Percentiles rank a stretch among this genome's conserved stretches.
Evolutionary conservation across 2,888 invertebrate genomes (phyloP).

Genomic region (Drosophila lacicola): DNA sequence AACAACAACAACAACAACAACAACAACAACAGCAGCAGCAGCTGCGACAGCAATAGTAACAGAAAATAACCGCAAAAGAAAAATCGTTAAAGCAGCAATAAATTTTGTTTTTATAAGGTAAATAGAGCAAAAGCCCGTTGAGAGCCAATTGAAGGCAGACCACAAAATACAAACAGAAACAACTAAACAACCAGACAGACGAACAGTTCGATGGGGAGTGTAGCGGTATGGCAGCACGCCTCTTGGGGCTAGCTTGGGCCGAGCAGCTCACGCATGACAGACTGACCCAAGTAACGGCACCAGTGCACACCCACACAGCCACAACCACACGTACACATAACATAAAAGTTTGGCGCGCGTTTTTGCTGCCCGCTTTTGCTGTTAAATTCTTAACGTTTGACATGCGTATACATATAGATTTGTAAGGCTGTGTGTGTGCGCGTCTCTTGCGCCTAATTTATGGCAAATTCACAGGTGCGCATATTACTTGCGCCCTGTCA

Average conservation of each 20-base stretch:
- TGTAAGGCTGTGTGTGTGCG: constrained; percentile 15
- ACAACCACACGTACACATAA: constrained; percentile 1
- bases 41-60: constrained; percentile 24
- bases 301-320: constrained; percentile 21
- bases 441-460: constrained; percentile 71
- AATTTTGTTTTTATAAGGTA: constrained; percentile 80
- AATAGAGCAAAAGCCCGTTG: constrained; percentile 78
- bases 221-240: constrained; percentile 4
- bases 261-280: constrained; percentile 55
- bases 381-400: constrained; percentile 53
- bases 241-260: constrained; percentile 21
- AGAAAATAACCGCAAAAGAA: constrained; percentile 50
- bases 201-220: constrained; percentile 16
- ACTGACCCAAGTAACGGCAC: constrained; percentile 47
- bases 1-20: constrained; percentile 34
- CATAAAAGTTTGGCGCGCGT: constrained; percentile 66
- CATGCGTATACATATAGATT: constrained; percentile 37
- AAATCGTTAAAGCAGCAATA: constrained; percentile 76
- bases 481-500: constrained; percentile 73
- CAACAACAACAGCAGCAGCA: constrained; percentile 35
- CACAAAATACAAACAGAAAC: constrained; percentile 60
- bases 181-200: constrained; percentile 21
- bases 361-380: constrained; percentile 44
- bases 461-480: constrained; percentile 81
- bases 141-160: constrained; percentile 74